phyloP scores from a whole-genome alignment of 2,113 vertebrate species.

The Tylochromis polylepis region DNA sequence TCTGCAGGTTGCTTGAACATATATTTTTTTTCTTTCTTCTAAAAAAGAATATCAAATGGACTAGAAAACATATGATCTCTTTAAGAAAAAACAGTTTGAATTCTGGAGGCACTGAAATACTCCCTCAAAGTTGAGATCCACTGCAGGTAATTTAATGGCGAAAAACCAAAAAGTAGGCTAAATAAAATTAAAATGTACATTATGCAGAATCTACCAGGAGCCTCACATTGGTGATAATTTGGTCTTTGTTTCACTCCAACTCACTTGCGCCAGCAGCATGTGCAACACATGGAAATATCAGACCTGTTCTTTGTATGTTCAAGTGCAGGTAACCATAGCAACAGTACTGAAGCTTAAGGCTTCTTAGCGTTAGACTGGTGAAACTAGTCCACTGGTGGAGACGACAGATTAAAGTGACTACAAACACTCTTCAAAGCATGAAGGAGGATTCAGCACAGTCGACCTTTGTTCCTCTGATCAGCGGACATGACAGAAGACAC shows the following conservation, averaged over 20 bases:
- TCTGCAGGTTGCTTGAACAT: not conserved
- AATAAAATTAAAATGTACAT: not conserved
- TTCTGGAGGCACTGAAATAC: not conserved
- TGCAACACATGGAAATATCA: not conserved
- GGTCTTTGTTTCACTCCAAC: not conserved
- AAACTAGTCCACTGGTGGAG: not conserved
- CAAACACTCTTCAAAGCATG: not conserved
- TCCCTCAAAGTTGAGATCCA: not conserved
- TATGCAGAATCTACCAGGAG: not conserved
- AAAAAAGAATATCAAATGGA: not conserved
- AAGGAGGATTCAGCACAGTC: not conserved
- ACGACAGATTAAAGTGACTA: not conserved
- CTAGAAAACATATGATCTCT: not conserved
- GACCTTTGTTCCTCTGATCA: not conserved
- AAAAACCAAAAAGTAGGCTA: not conserved
- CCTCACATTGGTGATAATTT: not conserved
- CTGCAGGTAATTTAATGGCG: not conserved
- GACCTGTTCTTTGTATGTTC: not conserved
- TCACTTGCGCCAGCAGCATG: not conserved
- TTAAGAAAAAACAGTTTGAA: not conserved
- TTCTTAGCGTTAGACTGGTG: not conserved
- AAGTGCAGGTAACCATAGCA: conserved; percentile 16
- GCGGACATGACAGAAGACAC: not conserved
- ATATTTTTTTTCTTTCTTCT: not conserved
- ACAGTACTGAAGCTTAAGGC: conserved; percentile 8